These are phyloP conservation scores for Gouania willdenowi DNA, from an alignment of 2,797 vertebrate genomes.

Conservation along the genomic window DNA sequence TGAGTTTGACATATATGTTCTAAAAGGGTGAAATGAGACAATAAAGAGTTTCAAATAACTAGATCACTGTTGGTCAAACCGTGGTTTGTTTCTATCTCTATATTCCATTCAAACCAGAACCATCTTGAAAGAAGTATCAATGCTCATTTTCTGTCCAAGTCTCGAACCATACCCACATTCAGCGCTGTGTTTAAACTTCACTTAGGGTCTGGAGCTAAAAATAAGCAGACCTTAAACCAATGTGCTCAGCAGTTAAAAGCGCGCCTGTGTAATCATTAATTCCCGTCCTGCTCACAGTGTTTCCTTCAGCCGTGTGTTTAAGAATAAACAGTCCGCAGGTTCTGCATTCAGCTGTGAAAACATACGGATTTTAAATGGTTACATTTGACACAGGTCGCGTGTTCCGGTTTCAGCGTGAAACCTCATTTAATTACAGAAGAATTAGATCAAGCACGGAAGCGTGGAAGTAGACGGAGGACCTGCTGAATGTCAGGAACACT, in stretches of 20 bases:
- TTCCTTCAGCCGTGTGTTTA: constrained; percentile 2
- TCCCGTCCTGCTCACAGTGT: too few relatives aligned
- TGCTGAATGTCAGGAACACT: constrained; percentile 12
- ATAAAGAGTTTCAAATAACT: too few relatives aligned
- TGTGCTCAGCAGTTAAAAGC: constrained; percentile 13
- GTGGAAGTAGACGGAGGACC: constrained; percentile 17
- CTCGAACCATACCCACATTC: too few relatives aligned
- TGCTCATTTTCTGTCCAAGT: too few relatives aligned
- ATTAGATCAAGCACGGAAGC: constrained; percentile 39
- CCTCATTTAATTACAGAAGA: constrained; percentile 34
- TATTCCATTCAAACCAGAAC: too few relatives aligned
- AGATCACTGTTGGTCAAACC: too few relatives aligned
- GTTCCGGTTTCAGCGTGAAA: constrained; percentile 17
- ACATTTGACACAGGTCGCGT: constrained; percentile 19
- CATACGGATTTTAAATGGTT: constrained; percentile 16
- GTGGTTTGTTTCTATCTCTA: too few relatives aligned
- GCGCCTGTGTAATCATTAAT: constrained; percentile 9
- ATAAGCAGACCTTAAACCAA: neutral
- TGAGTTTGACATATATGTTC: too few relatives aligned
- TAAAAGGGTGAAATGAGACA: too few relatives aligned
- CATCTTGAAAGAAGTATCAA: too few relatives aligned
- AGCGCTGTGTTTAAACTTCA: too few relatives aligned
- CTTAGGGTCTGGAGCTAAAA: neutral
- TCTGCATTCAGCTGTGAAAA: constrained; percentile 24
- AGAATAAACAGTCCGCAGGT: too few relatives aligned